Evolutionary conservation across 2,888 invertebrate genomes (phyloP).

Genomic region (Pterostichus madidus): DNA sequence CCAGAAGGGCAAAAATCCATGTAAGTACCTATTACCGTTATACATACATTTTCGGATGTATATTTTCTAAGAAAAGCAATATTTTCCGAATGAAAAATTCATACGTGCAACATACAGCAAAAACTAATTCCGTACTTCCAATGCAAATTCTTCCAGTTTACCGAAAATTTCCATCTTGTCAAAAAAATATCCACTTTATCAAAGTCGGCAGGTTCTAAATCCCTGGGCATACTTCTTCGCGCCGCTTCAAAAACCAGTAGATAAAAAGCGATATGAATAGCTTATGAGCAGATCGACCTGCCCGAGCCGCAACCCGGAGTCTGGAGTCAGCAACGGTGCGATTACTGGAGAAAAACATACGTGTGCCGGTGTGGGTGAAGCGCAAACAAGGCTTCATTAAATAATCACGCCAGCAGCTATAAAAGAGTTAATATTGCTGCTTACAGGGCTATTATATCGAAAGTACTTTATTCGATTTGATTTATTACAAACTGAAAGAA

Average conservation of each 20-base stretch:
- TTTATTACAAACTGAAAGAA: no score
- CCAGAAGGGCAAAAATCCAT: neutral
- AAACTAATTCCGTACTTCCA: conserved; percentile 64
- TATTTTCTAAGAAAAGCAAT: conserved; percentile 48
- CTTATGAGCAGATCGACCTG: conserved; percentile 61
- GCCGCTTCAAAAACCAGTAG: conserved; percentile 66
- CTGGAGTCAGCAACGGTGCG: conserved; percentile 21
- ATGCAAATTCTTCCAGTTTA: conserved; percentile 66
- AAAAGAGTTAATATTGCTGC: no score
- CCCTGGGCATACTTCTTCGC: conserved; percentile 61
- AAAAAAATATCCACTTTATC: conserved; percentile 67
- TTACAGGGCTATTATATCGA: no score
- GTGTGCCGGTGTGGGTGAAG: neutral
- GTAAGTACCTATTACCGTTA: conserved; percentile 22
- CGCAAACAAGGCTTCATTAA: neutral
- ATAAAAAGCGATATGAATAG: conserved; percentile 67
- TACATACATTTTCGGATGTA: neutral
- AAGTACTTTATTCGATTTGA: no score
- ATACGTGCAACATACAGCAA: conserved; percentile 54
- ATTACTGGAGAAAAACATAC: conserved; percentile 40
- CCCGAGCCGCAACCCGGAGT: neutral
- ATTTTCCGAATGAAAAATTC: conserved; percentile 63
- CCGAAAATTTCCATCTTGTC: conserved; percentile 64
- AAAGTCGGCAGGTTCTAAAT: conserved; percentile 66
- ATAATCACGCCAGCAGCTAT: neutral